Evolutionary conservation across 1,140 invertebrate species (phyloP), one percentile per base, ranked within the genome.

Genomic region (Apis laboriosa): DNA sequence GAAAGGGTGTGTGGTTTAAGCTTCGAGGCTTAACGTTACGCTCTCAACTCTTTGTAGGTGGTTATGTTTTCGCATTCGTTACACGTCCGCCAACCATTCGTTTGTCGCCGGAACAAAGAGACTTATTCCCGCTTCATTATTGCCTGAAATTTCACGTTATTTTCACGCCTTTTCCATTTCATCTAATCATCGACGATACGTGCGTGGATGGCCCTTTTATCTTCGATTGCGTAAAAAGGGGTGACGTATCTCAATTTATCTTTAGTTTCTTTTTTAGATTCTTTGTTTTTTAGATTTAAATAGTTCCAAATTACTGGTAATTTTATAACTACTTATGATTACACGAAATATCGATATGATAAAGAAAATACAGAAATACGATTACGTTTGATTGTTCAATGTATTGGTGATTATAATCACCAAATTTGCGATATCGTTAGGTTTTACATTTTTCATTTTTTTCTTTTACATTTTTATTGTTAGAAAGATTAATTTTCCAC

Each of bases 1-100:
- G 77, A 81, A 81, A 67, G 55, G 71, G 53, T 72, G 79, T 67
- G 79, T 67, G 55, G 63, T 66, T 81, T 81, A 67, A 81, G 79
- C 72, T 71, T 53, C 49, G 67, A 80, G 70, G 77, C 77, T 80
- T 80, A 80, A 80, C 77, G 66, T 63, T 53, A 24, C 60, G 4
- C 58, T 60, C 24, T 43, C n/a, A 55, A 73, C 24, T 63, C 79
- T 76, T 81, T 81, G 79, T 81, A 81, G 63, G 12, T 76, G 79
- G 73, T 66, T 56, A 76, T 66, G 71, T 49, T 76, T 66, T 51
- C 79, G 53, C 73, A 81, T 81, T 81, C 72, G 73, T 81, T 76
- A 76, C 79, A 76, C 79, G 79, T 76, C 73, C 73, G 17, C n/a
- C 63, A n/a, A 43, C 53, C 43, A 76, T 81, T 81, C 73, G 63